Evolutionary conservation across 2,113 vertebrate species (phyloP), one percentile per base, ranked within the genome.

Genomic region (Chaenogobius annularis): DNA sequence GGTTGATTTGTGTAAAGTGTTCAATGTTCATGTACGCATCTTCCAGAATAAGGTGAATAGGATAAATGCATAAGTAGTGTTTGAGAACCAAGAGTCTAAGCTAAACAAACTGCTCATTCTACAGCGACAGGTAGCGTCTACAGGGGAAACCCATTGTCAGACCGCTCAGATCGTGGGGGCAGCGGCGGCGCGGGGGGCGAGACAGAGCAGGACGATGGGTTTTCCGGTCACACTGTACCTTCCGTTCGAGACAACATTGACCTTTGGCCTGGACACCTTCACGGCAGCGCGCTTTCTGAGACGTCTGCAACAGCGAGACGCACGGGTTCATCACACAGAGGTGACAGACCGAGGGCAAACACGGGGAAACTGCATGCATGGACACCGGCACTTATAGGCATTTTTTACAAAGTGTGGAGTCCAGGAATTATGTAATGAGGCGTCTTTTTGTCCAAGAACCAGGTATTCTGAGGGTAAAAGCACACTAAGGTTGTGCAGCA

Each of bases 241-340:
- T 90, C 87, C 82, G 69, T 69, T 71, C 7, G 83, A 73, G 7
- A 85, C 77, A 55, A 86, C 80, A 72, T 81, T 87, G 81, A 87
- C 71, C 88, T 89, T 90, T 85, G 90, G 69, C 79, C 71, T 80
- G 85, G 84, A 74, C 70, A 78, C 64, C 78, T 71, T 90, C 88
- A 84, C 83, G 15, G 85, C 87, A 8, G 87, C 85, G 61, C 70
- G 81, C 83, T 85, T 89, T 84, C 66, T 85, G 75, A 90, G 79
- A 83, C 65, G 77, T 94, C 95, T 95, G 94, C 46, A 52, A 93
- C 88, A 89, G 72, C 90, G 85, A 94, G 88, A 93, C 73, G 87
- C 72, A 80, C 82, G 83, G 4, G 66, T 17, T 74, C 72, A 78
- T 90, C 86, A 92, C 83, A 87, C 5, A 69, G 65, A 76, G 79